Evolutionary conservation across 2,888 invertebrate genomes (phyloP), one percentile per base, ranked within the genome.

Genomic region (Tenthredo scrophulariae): DNA sequence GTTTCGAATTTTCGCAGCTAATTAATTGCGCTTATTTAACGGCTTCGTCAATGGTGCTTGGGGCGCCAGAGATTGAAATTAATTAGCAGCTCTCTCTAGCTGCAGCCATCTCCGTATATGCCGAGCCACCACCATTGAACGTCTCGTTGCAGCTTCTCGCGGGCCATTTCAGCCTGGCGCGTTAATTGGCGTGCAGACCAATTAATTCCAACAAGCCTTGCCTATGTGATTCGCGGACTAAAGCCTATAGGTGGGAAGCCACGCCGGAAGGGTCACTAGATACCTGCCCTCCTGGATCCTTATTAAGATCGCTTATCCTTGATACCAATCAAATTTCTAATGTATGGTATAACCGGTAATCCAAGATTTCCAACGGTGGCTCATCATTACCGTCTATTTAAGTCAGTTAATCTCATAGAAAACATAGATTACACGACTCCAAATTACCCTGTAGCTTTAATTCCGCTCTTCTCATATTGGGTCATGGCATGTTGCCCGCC

Each of bases 181-280:
- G 92, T 93, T 93, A 93, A 93, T 93, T 93, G 92, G 92, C 90
- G 83, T 83, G 83, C 90, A 90, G 90, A 92, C 91, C 92, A 93
- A 93, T 93, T 93, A 93, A 93, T 93, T 93, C 92, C 92, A 91
- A 92, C 93, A 92, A 93, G 92, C 67, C 83, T 91, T 92, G 90
- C 90, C 90, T 89, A 90, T 89, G 88, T 90, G 92, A 92, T 92
- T 92, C 65, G 67, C 67, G 70, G 26, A 80, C 62, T 62, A 26
- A 29, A 83, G 62, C 62, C 62, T 22, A 58, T 37, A 62, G 80
- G 58, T 40, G 58, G 58, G 15, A 58, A 62, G 54, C 77, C 29
- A 54, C 10, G 33, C 54, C 50, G 77, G 33, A 77, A 77, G 77
- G 77, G 77, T 77, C 50, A 29, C 54, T 54, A 26, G 50, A 50